Evolutionary conservation across 2,797 vertebrate genomes (phyloP), one percentile per base, ranked within the genome.

Genomic region (Hydrophis major): DNA sequence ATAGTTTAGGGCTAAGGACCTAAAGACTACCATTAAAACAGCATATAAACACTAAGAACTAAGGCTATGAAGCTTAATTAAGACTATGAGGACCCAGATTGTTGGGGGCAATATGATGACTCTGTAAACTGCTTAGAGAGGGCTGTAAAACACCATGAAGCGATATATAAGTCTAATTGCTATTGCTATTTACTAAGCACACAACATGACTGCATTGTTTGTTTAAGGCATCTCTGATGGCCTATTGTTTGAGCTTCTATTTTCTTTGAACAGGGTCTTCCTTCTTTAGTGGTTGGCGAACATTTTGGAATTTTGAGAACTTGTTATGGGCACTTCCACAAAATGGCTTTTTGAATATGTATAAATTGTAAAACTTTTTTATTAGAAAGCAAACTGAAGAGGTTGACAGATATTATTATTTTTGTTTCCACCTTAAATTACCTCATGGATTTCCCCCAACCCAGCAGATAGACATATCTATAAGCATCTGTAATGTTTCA

Each of bases 141-240:
- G 63, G 14, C 13, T 2, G 2, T 69, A 32, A 69, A 32, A 2
- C 63, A 69, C 28, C 32, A 32, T 32, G n/a, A 32, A 16, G n/a
- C 1, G 2, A 13, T 66, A 14, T 66, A 66, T n/a, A 66, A 66
- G 28, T 69, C 28, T n/a, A 69, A 69, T 6, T 69, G 13, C 63
- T 6, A n/a, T 69, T 69, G 32, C 32, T 78, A 22, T 20, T 78
- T 78, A 78, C 69, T 42, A 89, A 28, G 1, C 47, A 69, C 50
- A 53, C 14, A n/a, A 56, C 7, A 37, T 14, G 94, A 95, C 53
- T 94, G 93, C 78, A 86, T 93, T 0, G 93, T 94, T 94, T 96
- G 87, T 94, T 96, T 96, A 96, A 96, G 91, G 10, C 89, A 92
- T 0, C 0, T 95, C 93, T 94, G 59, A 95, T 93, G 95, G 89